Base-by-base conservation (phyloP, 2,888 invertebrate genomes). In the Oxyteleia sp. region DNA sequence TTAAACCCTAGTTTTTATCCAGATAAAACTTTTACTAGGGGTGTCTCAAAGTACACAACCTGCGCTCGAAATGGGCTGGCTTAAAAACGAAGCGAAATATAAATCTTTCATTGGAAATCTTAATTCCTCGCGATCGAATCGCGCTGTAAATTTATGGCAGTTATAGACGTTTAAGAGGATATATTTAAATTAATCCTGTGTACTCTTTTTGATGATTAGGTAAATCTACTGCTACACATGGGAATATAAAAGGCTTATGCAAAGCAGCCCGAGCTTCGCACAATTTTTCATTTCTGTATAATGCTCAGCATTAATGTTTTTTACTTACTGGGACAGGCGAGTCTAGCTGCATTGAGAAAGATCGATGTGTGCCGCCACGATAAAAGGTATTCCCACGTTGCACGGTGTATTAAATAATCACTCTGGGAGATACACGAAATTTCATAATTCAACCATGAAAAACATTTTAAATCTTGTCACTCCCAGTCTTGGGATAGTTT, bases 281-380 rank as follows among this genome's bases (percentile, higher is more conserved):
- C 72, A 43, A 43, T 61, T 74, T 74, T 74, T 74, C 72, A 74
- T 74, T 63, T 32, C 43, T n/a, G 32, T 63, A 41, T 45, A 53
- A 53, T 63, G 53, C 53, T 35, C 20, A 10, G 63, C 63, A 53
- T 72, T 72, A 72, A 72, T 61, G 61, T 72, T 61, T 63, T 74
- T 74, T 63, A 32, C 63, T 63, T 53, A 29, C 53, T 26, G 32
- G 20, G 43, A 35, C 51, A 74, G 61, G 35, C 53, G 55, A 13
- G 41, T 55, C 29, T 55, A 55, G 74, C 23, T 43, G 53, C 43
- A 64, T 64, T 63, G 64, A 53, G 55, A 64, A 74, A 64, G 38
- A 74, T 74, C 74, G 55, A 74, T 74, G 47, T 26, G 29, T 64
- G 38, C 35, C 16, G 20, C 4, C 51, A 63, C n/a, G 45, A 63